Conservation (phyloP, 2,113 vertebrate species). For the Saimiri boliviensis region DNA sequence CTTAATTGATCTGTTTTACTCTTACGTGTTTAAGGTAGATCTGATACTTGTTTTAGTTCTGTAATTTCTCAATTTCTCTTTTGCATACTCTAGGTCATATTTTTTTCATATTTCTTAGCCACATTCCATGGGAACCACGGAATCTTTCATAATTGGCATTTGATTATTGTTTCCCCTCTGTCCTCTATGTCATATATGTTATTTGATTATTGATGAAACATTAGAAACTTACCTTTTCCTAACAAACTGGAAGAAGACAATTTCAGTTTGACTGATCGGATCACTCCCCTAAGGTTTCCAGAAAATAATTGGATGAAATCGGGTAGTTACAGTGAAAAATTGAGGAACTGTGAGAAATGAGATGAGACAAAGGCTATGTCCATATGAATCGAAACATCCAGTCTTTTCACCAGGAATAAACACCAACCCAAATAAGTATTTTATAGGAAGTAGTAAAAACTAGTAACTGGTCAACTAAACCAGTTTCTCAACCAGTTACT, state of each 20-base stretch:
- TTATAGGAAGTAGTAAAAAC: not conserved
- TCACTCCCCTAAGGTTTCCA: not conserved
- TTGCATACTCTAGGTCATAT: not conserved
- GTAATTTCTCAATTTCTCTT: not conserved
- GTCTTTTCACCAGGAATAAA: not conserved
- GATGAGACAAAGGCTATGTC: not conserved
- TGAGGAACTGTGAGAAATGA: not conserved
- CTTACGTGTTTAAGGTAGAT: not conserved
- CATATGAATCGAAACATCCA: not conserved
- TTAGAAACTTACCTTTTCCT: not conserved
- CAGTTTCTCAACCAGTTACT: not conserved
- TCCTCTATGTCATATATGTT: not conserved
- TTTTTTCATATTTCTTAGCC: not conserved
- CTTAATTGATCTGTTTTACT: not conserved
- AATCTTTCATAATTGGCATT: not conserved
- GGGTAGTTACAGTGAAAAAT: not conserved
- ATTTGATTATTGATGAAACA: not conserved
- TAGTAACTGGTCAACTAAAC: not conserved
- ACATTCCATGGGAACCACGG: not conserved
- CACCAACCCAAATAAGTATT: not conserved
- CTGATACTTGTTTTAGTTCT: not conserved
- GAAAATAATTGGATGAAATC: not conserved
- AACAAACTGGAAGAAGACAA: not conserved
- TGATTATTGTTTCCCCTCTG: not conserved
- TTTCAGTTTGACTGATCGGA: not conserved